These are phyloP conservation scores for Homarus americanus DNA, from an alignment of 1,140 invertebrate genomes.

Conservation along the genomic window DNA sequence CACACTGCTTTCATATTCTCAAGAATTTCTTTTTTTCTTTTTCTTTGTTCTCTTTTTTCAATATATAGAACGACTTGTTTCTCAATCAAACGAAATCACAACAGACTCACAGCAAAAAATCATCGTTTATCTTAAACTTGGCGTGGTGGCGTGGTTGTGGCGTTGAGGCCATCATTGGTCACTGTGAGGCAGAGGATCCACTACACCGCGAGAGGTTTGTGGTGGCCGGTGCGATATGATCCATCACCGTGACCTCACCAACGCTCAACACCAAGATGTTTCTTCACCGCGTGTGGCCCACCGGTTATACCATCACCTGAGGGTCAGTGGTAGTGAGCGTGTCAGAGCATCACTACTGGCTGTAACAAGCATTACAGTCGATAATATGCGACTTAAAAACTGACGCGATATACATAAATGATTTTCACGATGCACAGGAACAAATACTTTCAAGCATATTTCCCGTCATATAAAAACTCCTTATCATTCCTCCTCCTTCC, in stretches of 20 bases:
- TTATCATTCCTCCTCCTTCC: background rate
- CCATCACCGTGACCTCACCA: background rate
- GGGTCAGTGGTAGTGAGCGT: background rate
- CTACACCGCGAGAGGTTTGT: background rate
- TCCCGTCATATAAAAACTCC: no score
- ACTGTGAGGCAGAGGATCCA: background rate
- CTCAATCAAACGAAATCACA: background rate
- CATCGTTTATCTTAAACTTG: conserved; percentile 20
- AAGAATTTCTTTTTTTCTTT: background rate
- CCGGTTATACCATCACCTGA: no score
- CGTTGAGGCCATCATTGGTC: conserved; percentile 15
- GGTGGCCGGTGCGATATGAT: background rate
- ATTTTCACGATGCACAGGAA: no score
- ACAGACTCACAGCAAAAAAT: background rate
- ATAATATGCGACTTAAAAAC: no score
- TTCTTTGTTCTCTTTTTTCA: no score
- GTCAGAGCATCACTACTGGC: background rate
- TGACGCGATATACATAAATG: no score
- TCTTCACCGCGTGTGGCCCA: background rate
- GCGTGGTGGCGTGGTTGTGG: background rate
- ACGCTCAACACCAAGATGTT: background rate
- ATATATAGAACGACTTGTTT: no score
- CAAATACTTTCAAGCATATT: no score
- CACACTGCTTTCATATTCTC: background rate
- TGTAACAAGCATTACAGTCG: background rate